Base-by-base conservation (phyloP, 2,113 vertebrate genomes). In the Opisthocomus hoazin region DNA sequence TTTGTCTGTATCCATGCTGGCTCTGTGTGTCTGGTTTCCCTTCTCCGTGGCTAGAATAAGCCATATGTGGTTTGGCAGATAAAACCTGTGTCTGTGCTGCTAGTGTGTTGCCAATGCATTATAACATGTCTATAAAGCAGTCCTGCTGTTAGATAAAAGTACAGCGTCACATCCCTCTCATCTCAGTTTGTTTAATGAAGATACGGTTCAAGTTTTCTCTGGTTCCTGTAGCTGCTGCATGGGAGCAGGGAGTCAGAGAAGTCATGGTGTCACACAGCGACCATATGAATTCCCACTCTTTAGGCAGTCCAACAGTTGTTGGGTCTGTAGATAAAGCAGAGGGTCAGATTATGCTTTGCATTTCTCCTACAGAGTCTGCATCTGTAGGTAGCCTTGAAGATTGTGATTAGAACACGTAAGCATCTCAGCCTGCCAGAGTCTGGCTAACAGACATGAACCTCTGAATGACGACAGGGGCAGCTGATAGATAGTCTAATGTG, bases 61-160 rank as follows among this genome's bases (percentile, higher is more conserved):
- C 57, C 76, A 63, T 74, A 87, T 81, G 68, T 74, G 63, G 50
- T 86, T 94, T 96, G 83, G 95, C 86, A 93, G 46, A 61, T 18
- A 88, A 61, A 90, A 32, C 20, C 10, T 53, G 13, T 15, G 16
- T 57, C 32, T 92, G n/a, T 68, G 48, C 70, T 77, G 53, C 54
- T 90, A 63, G 64, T 54, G 36, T 83, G 89, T 89, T 91, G 68
- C 32, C 91, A 87, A 32, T 64, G 58, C 24, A 60, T 75, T 88
- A 20, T 64, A 68, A 56, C 43, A 61, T 0, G 1, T 10, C 37
- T 73, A 14, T 34, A 89, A 73, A 54, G 48, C 17, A 41, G 27
- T 77, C 8, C 13, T 86, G 41, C 9, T 92, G n/a, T 84, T 53
- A 45, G 36, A 68, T 76, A 41, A 86, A 95, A 77, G 39, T 34